Base-by-base conservation (phyloP, 2,797 vertebrate genomes). In the Urophycis tenuis region DNA sequence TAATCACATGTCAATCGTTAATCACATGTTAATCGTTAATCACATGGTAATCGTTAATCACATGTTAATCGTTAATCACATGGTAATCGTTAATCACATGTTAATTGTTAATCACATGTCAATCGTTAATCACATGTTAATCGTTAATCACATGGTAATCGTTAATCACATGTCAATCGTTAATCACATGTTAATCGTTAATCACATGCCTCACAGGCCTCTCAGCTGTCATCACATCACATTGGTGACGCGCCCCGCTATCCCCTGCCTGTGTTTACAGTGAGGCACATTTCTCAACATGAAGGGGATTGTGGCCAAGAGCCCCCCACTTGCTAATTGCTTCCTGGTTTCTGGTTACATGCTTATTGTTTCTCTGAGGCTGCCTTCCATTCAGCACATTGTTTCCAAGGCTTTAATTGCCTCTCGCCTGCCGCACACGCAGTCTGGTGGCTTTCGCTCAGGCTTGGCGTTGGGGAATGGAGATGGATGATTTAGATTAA, bases 401-500 rank as follows among this genome's bases (percentile, higher is more conserved):
- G 90, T 90, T 89, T 91, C 88, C 8, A 89, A 84, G 78, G 36
- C 81, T 88, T 89, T 91, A 91, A 91, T 90, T 90, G 88, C 85
- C 90, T 87, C 60, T 53, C 81, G 81, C 80, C 80, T n/a, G 29
- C 41, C 78, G 85, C 79, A 76, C 88, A 86, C 85, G 85, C 85
- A 84, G 88, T 60, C 88, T 86, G 85, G 84, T 35, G 74, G 88
- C 87, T 86, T 87, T 89, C 75, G 74, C 82, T 88, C 89, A 85
- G 72, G 80, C 81, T 81, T 70, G 81, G 83, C 83, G 49, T 78
- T 71, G 41, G 85, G 87, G 85, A 87, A 87, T 82, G 79, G 71
- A 78, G 73, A 81, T 81, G 88, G 87, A 91, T 91, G 86, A 92
- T 89, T 88, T 86, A 85, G 90, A 92, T 92, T 92, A 92, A 91